Conservation (phyloP, 1,140 invertebrate genomes). For the Penaeus japonicus region DNA sequence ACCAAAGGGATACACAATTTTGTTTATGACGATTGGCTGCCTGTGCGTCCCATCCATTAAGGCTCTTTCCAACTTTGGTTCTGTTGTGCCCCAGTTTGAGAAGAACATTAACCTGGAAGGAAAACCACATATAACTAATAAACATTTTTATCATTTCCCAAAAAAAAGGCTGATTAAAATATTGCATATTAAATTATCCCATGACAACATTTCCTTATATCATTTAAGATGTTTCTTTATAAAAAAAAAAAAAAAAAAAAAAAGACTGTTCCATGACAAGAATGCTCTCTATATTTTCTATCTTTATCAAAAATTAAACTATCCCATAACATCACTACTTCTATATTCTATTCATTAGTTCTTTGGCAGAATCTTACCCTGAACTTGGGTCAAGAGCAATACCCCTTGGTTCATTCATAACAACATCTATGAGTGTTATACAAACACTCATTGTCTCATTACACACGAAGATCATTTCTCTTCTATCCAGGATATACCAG, state of each 20-base stretch:
- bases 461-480: conserved; percentile 77
- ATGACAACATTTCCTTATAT: not conserved
- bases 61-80: conserved; percentile 72
- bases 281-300: too few species aligned
- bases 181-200: not conserved
- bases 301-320: too few species aligned
- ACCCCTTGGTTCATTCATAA: conserved; percentile 77
- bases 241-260: too few species aligned
- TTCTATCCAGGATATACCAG: conserved; percentile 85
- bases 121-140: not conserved
- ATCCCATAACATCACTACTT: too few species aligned
- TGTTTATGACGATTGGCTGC: conserved; percentile 67
- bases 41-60: conserved; percentile 71
- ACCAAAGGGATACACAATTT: conserved; percentile 78
- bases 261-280: too few species aligned
- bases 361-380: conserved; percentile 68
- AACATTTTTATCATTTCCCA: not conserved
- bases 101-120: conserved; percentile 75
- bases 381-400: conserved; percentile 82
- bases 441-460: conserved; percentile 71
- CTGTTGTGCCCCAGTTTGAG: conserved; percentile 75
- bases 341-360: not conserved
- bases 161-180: not conserved
- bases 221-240: too few species aligned
- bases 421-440: conserved; percentile 75